These are phyloP conservation scores for Plodia interpunctella DNA, from an alignment of 1,140 invertebrate genomes.

Conservation along the genomic window DNA sequence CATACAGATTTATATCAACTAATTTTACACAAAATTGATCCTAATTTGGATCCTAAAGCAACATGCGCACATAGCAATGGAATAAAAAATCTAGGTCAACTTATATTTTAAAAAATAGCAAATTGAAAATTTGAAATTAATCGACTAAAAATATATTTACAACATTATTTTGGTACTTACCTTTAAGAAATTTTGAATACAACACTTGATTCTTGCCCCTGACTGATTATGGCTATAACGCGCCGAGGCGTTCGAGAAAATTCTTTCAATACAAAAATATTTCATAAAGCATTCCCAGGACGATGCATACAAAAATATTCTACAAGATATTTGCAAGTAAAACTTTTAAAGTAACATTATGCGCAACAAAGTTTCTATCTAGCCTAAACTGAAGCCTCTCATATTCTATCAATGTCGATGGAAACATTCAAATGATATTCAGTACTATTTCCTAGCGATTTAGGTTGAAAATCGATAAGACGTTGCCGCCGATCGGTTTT, in stretches of 20 bases:
- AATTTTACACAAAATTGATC: no score
- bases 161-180: no score
- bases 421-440: conserved; percentile 1
- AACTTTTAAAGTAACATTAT: conserved; percentile 15
- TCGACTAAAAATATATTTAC: no score
- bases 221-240: no score
- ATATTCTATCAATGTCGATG: conserved; percentile 21
- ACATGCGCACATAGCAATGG: no score
- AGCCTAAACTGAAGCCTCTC: conserved; percentile 20
- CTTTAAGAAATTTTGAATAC: no score
- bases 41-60: no score
- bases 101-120: no score
- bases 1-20: no score
- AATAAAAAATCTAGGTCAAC: no score
- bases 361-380: conserved; percentile 18
- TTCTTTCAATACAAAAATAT: not conserved
- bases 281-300: conserved; percentile 3
- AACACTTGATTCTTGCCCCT: no score
- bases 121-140: no score
- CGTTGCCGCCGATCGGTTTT: conserved; percentile 10
- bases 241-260: not conserved
- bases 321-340: conserved; percentile 12
- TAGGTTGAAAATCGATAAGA: conserved; percentile 10
- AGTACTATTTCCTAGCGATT: conserved; percentile 4
- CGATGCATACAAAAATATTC: conserved; percentile 3